phyloP scores from a whole-genome alignment of 2,888 invertebrate species.

The Chrysolina haemoptera region DNA sequence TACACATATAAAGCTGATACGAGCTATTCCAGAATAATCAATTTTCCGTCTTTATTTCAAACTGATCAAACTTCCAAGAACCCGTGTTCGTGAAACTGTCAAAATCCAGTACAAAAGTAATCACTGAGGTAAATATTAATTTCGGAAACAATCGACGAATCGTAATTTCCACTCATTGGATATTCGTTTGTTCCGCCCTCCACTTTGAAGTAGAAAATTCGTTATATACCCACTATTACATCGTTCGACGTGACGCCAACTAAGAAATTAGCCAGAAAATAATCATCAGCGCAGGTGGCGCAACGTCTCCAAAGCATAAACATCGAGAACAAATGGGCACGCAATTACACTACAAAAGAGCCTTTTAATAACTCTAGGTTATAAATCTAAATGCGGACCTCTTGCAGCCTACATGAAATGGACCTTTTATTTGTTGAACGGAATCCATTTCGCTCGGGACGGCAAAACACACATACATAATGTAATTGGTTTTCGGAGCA shows the following conservation, averaged over 20 bases:
- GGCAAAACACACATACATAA: constrained; percentile 35
- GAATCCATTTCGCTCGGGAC: constrained; percentile 32
- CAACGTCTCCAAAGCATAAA: constrained; percentile 42
- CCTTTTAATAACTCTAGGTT: constrained; percentile 43
- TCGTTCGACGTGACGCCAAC: constrained; percentile 18
- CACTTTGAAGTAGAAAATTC: not conserved
- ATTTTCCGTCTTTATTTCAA: too few relatives aligned
- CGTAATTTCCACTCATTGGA: not conserved
- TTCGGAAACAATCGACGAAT: not conserved
- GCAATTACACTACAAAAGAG: constrained; percentile 42
- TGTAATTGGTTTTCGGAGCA: constrained; percentile 37
- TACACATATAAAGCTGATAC: too few relatives aligned
- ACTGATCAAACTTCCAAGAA: too few relatives aligned
- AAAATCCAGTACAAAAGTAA: not conserved
- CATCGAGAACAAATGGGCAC: constrained; percentile 40
- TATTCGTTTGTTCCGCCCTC: not conserved
- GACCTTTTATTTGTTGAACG: constrained; percentile 40
- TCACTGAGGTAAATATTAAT: not conserved
- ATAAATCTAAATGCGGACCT: constrained; percentile 37
- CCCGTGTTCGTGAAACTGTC: too few relatives aligned
- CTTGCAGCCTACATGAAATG: constrained; percentile 36
- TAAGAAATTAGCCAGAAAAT: constrained; percentile 34
- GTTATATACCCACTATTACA: not conserved
- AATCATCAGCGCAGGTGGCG: constrained; percentile 43
- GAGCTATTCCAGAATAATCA: too few relatives aligned